phyloP scores from a whole-genome alignment of 2,888 invertebrate species.

The Dione vanillae region DNA sequence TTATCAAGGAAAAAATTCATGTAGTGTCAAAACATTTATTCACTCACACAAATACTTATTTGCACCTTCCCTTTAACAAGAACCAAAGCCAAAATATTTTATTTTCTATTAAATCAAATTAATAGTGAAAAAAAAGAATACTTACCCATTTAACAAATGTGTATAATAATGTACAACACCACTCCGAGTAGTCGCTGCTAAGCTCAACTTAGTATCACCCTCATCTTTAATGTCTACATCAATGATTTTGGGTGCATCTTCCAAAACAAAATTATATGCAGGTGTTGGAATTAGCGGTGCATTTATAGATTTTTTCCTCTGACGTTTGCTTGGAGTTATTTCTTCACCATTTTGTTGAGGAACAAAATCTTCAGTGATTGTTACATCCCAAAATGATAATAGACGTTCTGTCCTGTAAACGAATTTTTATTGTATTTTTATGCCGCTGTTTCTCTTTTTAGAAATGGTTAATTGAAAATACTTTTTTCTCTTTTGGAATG shows the following conservation, averaged over 20 bases:
- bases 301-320: slow-evolving; percentile 63
- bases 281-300: slow-evolving; percentile 55
- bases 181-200: slow-evolving; percentile 87
- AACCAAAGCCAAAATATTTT: too few species aligned
- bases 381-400: slow-evolving; percentile 77
- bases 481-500: too few species aligned
- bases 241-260: slow-evolving; percentile 85
- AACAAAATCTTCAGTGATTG: slow-evolving; percentile 62
- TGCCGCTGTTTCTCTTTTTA: too few species aligned
- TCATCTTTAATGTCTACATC: slow-evolving; percentile 80
- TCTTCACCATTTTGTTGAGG: slow-evolving; percentile 67
- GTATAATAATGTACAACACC: slow-evolving; percentile 92
- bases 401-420: slow-evolving; percentile 74
- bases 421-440: too few species aligned
- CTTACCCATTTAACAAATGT: slow-evolving; percentile 90
- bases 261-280: slow-evolving; percentile 86
- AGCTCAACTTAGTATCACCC: slow-evolving; percentile 78
- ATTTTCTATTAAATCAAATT: too few species aligned
- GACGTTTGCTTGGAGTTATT: slow-evolving; percentile 63
- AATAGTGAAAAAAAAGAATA: too few species aligned
- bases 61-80: too few species aligned
- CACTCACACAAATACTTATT: too few species aligned
- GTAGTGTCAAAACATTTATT: too few species aligned
- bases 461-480: too few species aligned
- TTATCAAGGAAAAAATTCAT: too few species aligned